phyloP scores from a whole-genome alignment of 2,888 invertebrate species.

The Thecophora atra region DNA sequence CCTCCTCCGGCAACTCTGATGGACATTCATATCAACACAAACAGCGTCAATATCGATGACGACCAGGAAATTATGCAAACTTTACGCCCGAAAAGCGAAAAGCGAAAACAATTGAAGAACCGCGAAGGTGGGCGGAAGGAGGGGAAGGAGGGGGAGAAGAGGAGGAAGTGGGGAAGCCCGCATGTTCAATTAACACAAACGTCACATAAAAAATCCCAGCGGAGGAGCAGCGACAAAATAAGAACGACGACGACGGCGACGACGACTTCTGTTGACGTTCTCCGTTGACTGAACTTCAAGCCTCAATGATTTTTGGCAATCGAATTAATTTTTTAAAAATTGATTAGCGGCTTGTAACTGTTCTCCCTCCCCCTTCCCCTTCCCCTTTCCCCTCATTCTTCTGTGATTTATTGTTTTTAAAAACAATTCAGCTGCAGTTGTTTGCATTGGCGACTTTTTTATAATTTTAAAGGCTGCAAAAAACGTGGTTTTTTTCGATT shows the following conservation, averaged over 20 bases:
- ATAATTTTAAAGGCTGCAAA: not conserved
- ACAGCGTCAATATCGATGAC: constrained; percentile 54
- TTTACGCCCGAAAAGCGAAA: constrained; percentile 54
- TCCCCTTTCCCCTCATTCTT: not conserved
- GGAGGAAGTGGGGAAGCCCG: constrained; percentile 39
- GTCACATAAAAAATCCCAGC: constrained; percentile 41
- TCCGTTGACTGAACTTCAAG: constrained; percentile 47
- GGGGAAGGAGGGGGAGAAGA: not conserved
- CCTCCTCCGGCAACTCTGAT: constrained; percentile 25
- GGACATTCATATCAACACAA: constrained; percentile 51
- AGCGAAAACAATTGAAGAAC: constrained; percentile 35
- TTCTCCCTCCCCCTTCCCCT: not conserved
- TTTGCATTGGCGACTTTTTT: constrained; percentile 10
- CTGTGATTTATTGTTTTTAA: constrained; percentile 35
- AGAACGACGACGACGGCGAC: not conserved
- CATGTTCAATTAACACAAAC: constrained; percentile 53
- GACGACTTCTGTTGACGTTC: constrained; percentile 27
- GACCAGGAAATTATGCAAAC: constrained; percentile 66
- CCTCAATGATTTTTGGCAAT: constrained; percentile 64
- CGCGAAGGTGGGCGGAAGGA: not conserved
- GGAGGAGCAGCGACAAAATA: constrained; percentile 18
- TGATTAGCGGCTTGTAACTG: constrained; percentile 55
- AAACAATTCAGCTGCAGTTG: constrained; percentile 28
- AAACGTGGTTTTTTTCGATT: not conserved
- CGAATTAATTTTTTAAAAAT: constrained; percentile 66